Conservation (phyloP, 2,797 vertebrate genomes). For the Mionectes olivaceus region DNA sequence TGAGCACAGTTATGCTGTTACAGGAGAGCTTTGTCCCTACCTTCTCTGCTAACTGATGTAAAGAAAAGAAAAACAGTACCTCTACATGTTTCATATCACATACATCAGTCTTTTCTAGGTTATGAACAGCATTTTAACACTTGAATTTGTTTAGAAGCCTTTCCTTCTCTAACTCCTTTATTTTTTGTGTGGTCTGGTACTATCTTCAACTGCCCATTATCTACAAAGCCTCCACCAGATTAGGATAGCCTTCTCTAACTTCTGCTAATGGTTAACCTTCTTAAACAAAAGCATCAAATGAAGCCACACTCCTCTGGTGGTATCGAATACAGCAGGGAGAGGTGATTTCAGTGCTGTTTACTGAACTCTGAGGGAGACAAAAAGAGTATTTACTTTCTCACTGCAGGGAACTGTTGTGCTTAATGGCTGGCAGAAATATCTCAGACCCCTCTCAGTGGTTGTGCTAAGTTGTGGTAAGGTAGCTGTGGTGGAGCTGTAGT, state of each 20-base stretch:
- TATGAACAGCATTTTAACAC: neutral
- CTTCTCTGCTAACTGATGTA: neutral
- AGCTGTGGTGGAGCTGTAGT: neutral
- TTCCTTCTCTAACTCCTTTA: neutral
- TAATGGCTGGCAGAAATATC: neutral
- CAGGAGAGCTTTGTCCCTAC: neutral
- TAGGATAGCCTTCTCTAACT: neutral
- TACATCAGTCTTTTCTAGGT: neutral
- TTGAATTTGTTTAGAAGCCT: neutral
- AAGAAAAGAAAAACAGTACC: neutral
- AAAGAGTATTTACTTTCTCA: conserved; percentile 9
- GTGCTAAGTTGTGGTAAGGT: neutral
- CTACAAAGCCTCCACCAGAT: neutral
- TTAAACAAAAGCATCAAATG: neutral
- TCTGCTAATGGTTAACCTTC: neutral
- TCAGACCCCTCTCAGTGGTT: neutral
- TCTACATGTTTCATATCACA: neutral
- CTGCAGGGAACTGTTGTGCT: neutral
- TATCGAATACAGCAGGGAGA: neutral
- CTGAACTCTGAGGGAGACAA: neutral
- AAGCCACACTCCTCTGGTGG: neutral
- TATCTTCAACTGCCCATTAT: neutral
- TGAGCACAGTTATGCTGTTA: neutral
- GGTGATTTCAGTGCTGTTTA: neutral
- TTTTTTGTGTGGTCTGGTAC: neutral